Evolutionary conservation across 2,113 vertebrate genomes (phyloP), one percentile per base, ranked within the genome.

Genomic region (Otolemur garnettii): DNA sequence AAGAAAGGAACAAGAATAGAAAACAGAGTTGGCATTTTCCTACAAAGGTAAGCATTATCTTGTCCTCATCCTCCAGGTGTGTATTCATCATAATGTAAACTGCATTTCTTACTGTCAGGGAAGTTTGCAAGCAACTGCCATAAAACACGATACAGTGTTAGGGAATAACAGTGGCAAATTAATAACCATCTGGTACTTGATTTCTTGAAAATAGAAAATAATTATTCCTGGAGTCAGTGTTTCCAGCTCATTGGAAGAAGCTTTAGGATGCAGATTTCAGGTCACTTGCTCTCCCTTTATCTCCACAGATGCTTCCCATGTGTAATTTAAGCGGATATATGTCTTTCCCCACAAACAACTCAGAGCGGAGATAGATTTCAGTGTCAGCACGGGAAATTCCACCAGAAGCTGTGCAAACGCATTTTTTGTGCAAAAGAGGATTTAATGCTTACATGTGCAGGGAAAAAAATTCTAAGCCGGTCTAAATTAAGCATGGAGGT

Each of bases 181-280:
- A 89, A 91, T 79, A 96, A 74, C 59, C 53, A 93, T 26, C 72
- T 91, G 38, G 75, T 62, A 60, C 24, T 79, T 33, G 35, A 79
- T 92, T 87, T 87, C 87, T 57, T 95, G 24, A 82, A 96, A 93
- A 91, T 0, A 78, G 75, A 62, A 91, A 45, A 60, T 8, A 35
- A 55, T 75, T 26, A 35, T 35, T 64, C 28, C 21, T 60, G 33
- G 66, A 66, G 50, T 75, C 17, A 7, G 8, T 1, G 5, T 45
- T 77, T 28, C 66, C 57, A 33, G 59, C 24, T 93, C 83, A 60
- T 42, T n/a, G 42, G 19, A 80, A 94, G 72, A 35, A 87, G 17
- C 30, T 72, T 83, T 64, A 28, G 26, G 57, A 26, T 78, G 7
- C 17, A 88, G 22, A 81, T 26, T 57, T 69, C n/a, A 64, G 82